Conservation (phyloP, 2,888 invertebrate genomes). For the Tachystola acroxantha region DNA sequence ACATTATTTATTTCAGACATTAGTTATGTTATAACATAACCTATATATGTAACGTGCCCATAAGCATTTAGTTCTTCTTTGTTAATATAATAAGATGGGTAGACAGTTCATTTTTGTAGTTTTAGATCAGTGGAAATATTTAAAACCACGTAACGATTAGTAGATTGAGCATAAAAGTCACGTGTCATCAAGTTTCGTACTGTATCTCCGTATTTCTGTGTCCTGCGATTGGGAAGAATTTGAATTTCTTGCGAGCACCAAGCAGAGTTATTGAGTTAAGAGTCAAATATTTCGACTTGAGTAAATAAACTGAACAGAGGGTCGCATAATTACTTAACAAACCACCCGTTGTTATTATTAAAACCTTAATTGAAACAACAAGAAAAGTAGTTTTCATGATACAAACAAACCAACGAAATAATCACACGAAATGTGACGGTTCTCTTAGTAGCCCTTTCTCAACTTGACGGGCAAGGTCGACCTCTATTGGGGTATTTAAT, state of each 20-base stretch:
- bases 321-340: conserved; percentile 29
- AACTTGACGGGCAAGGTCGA: neutral
- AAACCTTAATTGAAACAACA: neutral
- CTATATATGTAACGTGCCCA: no score
- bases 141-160: no score
- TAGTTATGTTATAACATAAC: no score
- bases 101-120: no score
- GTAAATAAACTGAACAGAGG: conserved; percentile 55
- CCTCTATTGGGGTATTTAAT: neutral
- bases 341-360: conserved; percentile 11
- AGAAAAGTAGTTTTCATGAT: neutral
- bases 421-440: no score
- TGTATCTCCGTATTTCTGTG: no score
- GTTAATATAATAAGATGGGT: no score
- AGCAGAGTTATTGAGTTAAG: conserved; percentile 58
- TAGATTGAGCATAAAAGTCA: no score
- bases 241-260: conserved; percentile 63
- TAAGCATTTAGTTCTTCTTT: no score
- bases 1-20: no score
- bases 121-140: no score
- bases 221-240: conserved; percentile 36
- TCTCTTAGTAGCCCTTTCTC: neutral
- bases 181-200: no score
- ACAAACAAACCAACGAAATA: neutral
- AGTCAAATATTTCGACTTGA: conserved; percentile 55